phyloP scores from a whole-genome alignment of 2,797 vertebrate genomes.

The Notamacropus eugenii region DNA sequence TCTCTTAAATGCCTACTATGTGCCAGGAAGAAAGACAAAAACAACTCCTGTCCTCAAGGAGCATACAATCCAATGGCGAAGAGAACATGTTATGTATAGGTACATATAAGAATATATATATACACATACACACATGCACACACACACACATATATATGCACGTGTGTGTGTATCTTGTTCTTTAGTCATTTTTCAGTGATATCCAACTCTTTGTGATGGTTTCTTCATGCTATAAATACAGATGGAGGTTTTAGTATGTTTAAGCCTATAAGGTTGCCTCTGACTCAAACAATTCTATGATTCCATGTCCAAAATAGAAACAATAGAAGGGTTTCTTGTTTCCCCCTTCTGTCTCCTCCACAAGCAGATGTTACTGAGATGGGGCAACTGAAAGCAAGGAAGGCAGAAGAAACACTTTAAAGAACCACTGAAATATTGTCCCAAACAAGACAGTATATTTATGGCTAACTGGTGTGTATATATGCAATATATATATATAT shows the following conservation, averaged over 20 bases:
- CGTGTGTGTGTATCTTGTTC: background rate
- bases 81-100: background rate
- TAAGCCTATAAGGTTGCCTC: background rate
- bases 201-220: background rate
- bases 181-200: background rate
- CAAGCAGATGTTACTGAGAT: background rate
- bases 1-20: background rate
- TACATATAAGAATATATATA: background rate
- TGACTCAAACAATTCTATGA: background rate
- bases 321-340: background rate
- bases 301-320: background rate
- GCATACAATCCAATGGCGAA: background rate
- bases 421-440: background rate
- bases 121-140: too few species aligned
- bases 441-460: background rate
- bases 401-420: background rate
- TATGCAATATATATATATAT: background rate
- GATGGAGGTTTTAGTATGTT: background rate
- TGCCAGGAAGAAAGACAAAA: background rate
- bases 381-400: background rate
- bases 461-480: background rate
- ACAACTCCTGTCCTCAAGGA: background rate
- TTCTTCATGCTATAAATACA: background rate
- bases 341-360: background rate
- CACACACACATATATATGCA: too few species aligned